Evolutionary conservation across 2,888 invertebrate genomes (phyloP).

Genomic region (Hydrotaea diabolus): DNA sequence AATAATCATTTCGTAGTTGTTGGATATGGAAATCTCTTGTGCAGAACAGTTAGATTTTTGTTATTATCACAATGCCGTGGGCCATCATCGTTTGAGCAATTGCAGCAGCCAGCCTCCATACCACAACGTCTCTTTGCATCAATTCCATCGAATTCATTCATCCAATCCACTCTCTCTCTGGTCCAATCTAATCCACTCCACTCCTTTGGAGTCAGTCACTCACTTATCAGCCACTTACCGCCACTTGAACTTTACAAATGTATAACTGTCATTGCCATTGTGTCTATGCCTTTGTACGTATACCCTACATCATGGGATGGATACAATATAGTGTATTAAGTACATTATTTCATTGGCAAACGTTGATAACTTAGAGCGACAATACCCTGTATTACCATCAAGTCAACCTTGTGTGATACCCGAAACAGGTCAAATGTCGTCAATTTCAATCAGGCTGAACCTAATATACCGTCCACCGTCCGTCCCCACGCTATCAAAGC

Average conservation of each 20-base stretch:
- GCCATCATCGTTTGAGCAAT: slow-evolving; percentile 6
- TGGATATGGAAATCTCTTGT: not conserved
- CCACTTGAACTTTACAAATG: slow-evolving; percentile 63
- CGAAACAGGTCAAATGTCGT: too few relatives aligned
- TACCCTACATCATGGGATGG: not conserved
- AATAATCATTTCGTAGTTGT: slow-evolving; percentile 5
- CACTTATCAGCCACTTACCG: slow-evolving; percentile 56
- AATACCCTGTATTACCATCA: too few relatives aligned
- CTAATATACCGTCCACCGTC: too few relatives aligned
- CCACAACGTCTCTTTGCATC: not conserved
- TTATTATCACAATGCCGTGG: not conserved
- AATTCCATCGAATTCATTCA: slow-evolving; percentile 5
- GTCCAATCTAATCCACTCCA: not conserved
- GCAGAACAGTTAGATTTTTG: slow-evolving; percentile 9
- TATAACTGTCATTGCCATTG: slow-evolving; percentile 65
- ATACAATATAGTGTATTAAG: not conserved
- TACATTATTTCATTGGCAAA: not conserved
- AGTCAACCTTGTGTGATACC: too few relatives aligned
- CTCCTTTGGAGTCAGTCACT: slow-evolving; percentile 4
- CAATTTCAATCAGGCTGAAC: too few relatives aligned
- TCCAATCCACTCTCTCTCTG: too few relatives aligned
- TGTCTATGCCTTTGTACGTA: slow-evolving; percentile 22
- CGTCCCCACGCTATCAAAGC: too few relatives aligned
- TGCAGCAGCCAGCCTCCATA: not conserved
- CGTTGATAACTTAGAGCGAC: not conserved